Evolutionary conservation across 30 jellyfish, hydroid and myxozoan species (phyloP).

Genomic region (Pelagia noctiluca): DNA sequence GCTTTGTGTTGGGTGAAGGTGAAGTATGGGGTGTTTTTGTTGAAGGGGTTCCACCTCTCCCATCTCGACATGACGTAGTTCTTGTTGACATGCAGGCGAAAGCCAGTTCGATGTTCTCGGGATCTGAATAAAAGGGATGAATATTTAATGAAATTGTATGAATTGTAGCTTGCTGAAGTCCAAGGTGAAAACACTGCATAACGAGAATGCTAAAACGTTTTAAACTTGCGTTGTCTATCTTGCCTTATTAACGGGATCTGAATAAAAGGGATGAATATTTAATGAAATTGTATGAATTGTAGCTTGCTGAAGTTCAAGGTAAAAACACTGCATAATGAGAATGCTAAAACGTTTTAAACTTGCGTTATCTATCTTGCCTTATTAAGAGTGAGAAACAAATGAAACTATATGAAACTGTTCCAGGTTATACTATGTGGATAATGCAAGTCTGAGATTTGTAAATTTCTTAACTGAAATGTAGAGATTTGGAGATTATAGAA

Average conservation of each 20-base stretch:
- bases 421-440: too few species aligned
- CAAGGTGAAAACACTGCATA: background rate
- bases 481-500: too few species aligned
- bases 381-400: too few species aligned
- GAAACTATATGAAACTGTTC: too few species aligned
- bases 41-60: conserved; percentile 91
- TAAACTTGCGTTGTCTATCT: background rate
- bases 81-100: conserved; percentile 77
- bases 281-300: background rate
- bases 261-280: background rate
- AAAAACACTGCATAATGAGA: too few species aligned
- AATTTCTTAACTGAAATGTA: too few species aligned
- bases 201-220: background rate
- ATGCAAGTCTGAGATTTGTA: too few species aligned
- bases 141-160: background rate
- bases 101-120: conserved; percentile 79
- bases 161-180: background rate
- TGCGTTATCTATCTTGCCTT: too few species aligned
- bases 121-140: too few species aligned
- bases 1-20: conserved; percentile 89
- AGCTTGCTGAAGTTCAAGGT: background rate
- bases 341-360: too few species aligned
- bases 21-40: conserved; percentile 64
- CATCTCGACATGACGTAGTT: conserved; percentile 56
- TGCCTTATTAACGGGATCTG: background rate